Conservation (phyloP, 2,888 invertebrate species). For the Drosophila prostipennis region DNA sequence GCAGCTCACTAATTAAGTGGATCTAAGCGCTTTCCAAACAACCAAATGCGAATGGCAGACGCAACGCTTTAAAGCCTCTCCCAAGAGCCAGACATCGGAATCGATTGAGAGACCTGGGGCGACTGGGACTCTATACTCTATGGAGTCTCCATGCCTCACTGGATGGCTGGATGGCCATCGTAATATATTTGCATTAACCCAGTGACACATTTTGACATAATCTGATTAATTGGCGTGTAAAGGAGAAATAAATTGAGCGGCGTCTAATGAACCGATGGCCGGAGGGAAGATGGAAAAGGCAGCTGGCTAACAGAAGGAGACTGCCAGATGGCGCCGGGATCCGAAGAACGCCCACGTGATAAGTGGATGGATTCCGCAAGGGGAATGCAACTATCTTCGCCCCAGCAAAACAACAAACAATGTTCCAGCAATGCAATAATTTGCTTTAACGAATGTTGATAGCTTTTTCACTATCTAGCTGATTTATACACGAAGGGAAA, state of each 20-base stretch:
- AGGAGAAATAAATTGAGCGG: conserved; percentile 67
- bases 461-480: conserved; percentile 17
- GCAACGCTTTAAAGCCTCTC: conserved; percentile 38
- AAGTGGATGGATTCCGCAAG: conserved; percentile 32
- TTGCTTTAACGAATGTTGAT: conserved; percentile 37
- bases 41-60: conserved; percentile 31
- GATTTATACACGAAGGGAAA: conserved; percentile 6
- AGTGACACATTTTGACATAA: conserved; percentile 80
- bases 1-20: conserved; percentile 65
- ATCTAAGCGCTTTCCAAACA: conserved; percentile 58
- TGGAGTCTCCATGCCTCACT: background rate
- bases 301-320: background rate
- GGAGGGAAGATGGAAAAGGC: conserved; percentile 14
- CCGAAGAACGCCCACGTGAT: conserved; percentile 25
- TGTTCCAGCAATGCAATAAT: conserved; percentile 27
- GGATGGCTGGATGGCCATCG: conserved; percentile 25
- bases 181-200: conserved; percentile 78
- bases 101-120: background rate
- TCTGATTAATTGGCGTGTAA: conserved; percentile 77
- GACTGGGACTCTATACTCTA: conserved; percentile 5
- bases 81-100: conserved; percentile 11
- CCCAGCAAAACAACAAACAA: conserved; percentile 7
- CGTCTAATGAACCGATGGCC: conserved; percentile 69
- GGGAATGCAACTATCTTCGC: conserved; percentile 13
- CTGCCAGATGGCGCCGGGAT: conserved; percentile 25